Conservation (phyloP, 2,113 vertebrate genomes). For the Melanerpes aurifrons region DNA sequence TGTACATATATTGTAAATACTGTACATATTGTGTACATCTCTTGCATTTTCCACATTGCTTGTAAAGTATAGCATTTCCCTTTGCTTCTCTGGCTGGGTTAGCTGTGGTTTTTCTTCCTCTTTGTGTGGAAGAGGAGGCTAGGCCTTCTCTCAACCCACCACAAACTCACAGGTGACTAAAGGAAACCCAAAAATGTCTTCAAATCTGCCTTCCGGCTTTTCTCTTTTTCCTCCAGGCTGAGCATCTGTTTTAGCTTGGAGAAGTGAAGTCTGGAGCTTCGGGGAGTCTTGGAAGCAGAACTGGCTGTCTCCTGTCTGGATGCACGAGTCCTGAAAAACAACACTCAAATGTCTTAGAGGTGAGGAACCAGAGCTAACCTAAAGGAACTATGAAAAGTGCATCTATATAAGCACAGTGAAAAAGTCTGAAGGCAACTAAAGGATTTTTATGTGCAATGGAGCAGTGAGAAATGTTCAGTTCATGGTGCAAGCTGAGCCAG, state of each 20-base stretch:
- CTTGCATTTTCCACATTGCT: too few relatives aligned
- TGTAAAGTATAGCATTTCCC: too few relatives aligned
- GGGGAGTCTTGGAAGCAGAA: conserved; percentile 74
- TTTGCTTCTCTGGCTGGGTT: too few relatives aligned
- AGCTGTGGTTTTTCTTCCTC: too few relatives aligned
- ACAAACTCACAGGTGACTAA: conserved; percentile 41
- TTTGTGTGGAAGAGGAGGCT: too few relatives aligned
- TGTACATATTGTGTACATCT: too few relatives aligned
- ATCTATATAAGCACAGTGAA: not conserved
- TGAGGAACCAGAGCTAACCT: not conserved
- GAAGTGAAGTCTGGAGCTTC: conserved; percentile 83
- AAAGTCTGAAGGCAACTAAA: not conserved
- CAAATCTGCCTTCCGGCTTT: conserved; percentile 82
- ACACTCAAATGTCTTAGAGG: not conserved
- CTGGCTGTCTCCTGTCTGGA: conserved; percentile 69
- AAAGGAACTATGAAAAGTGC: not conserved
- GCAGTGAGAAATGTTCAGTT: not conserved
- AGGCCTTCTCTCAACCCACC: too few relatives aligned
- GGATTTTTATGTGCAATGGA: not conserved
- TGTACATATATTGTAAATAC: too few relatives aligned
- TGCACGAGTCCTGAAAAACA: conserved; percentile 71
- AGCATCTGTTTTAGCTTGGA: conserved; percentile 90
- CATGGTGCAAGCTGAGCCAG: not conserved
- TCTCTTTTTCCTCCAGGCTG: conserved; percentile 78
- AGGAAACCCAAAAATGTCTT: conserved; percentile 90